Conservation (phyloP, 2,888 invertebrate genomes). For the Cheilosia vulpina region DNA sequence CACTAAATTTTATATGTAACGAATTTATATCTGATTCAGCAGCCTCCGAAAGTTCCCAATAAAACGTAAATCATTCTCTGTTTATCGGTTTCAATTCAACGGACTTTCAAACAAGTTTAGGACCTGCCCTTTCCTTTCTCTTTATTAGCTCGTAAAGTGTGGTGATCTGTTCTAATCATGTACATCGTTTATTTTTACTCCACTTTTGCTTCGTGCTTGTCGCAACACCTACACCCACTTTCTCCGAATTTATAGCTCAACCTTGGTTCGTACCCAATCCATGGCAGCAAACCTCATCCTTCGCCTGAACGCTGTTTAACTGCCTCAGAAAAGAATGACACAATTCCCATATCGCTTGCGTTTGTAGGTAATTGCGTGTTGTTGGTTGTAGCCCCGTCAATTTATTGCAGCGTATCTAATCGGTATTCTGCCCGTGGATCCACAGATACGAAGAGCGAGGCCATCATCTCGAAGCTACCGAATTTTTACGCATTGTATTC, state of each 20-base stretch:
- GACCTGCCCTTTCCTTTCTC: conserved; percentile 25
- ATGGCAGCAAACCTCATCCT: conserved; percentile 31
- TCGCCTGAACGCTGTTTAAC: conserved; percentile 22
- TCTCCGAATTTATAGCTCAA: conserved; percentile 66
- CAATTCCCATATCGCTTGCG: conserved; percentile 28
- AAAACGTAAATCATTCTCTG: no score
- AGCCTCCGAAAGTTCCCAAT: no score
- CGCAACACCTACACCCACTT: conserved; percentile 67
- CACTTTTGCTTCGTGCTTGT: conserved; percentile 3
- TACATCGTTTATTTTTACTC: conserved; percentile 57
- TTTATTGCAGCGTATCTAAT: conserved; percentile 43
- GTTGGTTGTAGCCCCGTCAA: background rate
- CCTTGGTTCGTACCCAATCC: conserved; percentile 26
- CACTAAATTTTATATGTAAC: no score
- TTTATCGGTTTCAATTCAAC: background rate
- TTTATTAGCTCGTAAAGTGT: conserved; percentile 61
- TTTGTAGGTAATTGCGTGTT: conserved; percentile 16
- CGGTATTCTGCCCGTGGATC: conserved; percentile 46
- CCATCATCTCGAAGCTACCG: conserved; percentile 19
- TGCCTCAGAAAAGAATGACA: conserved; percentile 33
- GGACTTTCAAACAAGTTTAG: conserved; percentile 5
- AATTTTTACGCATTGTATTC: conserved; percentile 8
- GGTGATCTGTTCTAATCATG: conserved; percentile 57
- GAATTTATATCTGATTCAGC: no score
- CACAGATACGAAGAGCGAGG: conserved; percentile 6